Evolutionary conservation across 2,888 invertebrate species (phyloP).

Genomic region (Apantesis nais): DNA sequence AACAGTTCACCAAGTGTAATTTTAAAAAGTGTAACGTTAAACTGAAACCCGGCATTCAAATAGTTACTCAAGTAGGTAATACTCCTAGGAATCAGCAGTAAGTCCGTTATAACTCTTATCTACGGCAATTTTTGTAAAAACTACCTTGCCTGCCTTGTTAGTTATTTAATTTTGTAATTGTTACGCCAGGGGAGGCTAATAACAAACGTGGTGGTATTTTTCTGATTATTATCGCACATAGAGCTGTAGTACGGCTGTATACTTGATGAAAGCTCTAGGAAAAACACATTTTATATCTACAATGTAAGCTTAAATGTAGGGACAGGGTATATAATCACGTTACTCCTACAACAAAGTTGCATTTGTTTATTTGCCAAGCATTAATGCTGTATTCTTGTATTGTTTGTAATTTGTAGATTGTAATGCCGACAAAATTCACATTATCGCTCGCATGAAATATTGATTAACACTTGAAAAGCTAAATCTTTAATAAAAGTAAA

Average conservation of each 20-base stretch:
- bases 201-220: conserved; percentile 51
- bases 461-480: too few species aligned
- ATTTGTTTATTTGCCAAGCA: conserved; percentile 21
- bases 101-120: conserved; percentile 37
- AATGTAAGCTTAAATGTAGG: conserved; percentile 32
- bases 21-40: background rate
- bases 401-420: conserved; percentile 23
- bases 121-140: conserved; percentile 36
- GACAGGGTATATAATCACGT: conserved; percentile 40
- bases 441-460: too few species aligned
- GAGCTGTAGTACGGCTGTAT: conserved; percentile 41
- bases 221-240: conserved; percentile 55
- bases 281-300: conserved; percentile 33
- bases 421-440: background rate
- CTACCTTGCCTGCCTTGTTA: conserved; percentile 39
- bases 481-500: too few species aligned
- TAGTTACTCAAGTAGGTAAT: conserved; percentile 24
- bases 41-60: background rate
- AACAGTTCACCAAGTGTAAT: background rate
- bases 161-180: conserved; percentile 60
- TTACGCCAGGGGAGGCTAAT: conserved; percentile 46
- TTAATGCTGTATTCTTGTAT: conserved; percentile 24
- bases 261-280: conserved; percentile 47
- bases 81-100: conserved; percentile 36
- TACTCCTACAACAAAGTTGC: conserved; percentile 35